Evolutionary conservation across 2,888 invertebrate species (phyloP).

Genomic region (Corbicula japonica): DNA sequence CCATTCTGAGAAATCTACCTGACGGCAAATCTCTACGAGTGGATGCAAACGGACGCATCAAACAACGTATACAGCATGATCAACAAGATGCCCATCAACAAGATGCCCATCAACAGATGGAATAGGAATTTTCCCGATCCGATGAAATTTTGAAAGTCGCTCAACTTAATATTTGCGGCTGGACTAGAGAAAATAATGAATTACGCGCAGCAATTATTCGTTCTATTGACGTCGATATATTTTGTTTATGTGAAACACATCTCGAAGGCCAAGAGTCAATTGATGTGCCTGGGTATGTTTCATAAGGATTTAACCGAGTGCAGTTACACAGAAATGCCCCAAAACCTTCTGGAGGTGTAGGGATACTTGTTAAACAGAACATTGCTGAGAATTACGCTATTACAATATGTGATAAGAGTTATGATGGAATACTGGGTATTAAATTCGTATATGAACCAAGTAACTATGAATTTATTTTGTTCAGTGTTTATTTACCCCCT

Average conservation of each 20-base stretch:
- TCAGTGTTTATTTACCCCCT: conserved; percentile 4
- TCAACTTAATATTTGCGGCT: background rate
- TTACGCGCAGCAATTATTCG: background rate
- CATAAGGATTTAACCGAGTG: background rate
- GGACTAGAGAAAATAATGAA: background rate
- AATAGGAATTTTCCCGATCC: too few relatives aligned
- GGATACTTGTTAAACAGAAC: background rate
- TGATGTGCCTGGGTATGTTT: background rate
- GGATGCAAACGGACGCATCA: too few relatives aligned
- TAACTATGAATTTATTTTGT: background rate
- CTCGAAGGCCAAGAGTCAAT: background rate
- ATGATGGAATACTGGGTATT: background rate
- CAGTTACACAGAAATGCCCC: background rate
- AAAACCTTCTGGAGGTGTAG: background rate
- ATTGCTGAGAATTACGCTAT: background rate
- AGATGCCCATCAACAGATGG: too few relatives aligned
- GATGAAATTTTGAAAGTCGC: too few relatives aligned
- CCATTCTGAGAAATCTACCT: too few relatives aligned
- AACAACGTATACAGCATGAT: too few relatives aligned
- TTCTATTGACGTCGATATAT: background rate
- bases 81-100: too few relatives aligned
- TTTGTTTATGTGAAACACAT: conserved; percentile 1
- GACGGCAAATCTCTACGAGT: too few relatives aligned
- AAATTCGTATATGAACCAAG: background rate
- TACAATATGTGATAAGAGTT: background rate